These are phyloP conservation scores for Lissocephala sabroskyi DNA, from an alignment of 2,888 invertebrate species.

Conservation along the genomic window DNA sequence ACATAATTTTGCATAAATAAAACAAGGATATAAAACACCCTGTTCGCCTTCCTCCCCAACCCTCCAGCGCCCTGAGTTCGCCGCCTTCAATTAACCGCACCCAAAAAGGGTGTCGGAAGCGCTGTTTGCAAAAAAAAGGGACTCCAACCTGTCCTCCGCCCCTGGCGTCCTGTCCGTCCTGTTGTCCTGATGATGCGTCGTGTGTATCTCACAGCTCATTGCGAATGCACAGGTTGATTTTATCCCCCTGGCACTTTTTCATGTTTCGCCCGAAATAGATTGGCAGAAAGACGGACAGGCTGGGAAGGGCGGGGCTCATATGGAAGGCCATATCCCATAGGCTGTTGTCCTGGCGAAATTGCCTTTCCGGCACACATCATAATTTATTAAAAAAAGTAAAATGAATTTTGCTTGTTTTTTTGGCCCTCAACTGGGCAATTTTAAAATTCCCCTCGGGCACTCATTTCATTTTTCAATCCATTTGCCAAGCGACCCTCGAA, in stretches of 20 bases:
- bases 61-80: slow-evolving; percentile 2
- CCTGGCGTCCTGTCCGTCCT: slow-evolving; percentile 13
- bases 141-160: not conserved
- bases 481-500: slow-evolving; percentile 18
- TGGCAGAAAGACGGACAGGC: no score
- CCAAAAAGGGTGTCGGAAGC: slow-evolving; percentile 40
- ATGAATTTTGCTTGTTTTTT: slow-evolving; percentile 40
- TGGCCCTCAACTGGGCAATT: no score
- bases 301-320: no score
- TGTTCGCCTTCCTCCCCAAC: slow-evolving; percentile 29
- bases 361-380: slow-evolving; percentile 49
- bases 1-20: slow-evolving; percentile 71
- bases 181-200: slow-evolving; percentile 29
- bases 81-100: slow-evolving; percentile 36
- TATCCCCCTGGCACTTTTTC: slow-evolving; percentile 58
- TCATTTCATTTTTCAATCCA: no score
- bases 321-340: not conserved
- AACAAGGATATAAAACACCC: slow-evolving; percentile 66
- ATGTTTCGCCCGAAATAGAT: slow-evolving; percentile 26
- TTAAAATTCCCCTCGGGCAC: no score
- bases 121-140: slow-evolving; percentile 22
- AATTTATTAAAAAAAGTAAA: slow-evolving; percentile 66
- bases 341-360: slow-evolving; percentile 36
- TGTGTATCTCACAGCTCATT: slow-evolving; percentile 53
- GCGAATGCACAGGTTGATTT: slow-evolving; percentile 64